phyloP scores from a whole-genome alignment of 2,888 invertebrate species.

The Caenorhabditis angaria region DNA sequence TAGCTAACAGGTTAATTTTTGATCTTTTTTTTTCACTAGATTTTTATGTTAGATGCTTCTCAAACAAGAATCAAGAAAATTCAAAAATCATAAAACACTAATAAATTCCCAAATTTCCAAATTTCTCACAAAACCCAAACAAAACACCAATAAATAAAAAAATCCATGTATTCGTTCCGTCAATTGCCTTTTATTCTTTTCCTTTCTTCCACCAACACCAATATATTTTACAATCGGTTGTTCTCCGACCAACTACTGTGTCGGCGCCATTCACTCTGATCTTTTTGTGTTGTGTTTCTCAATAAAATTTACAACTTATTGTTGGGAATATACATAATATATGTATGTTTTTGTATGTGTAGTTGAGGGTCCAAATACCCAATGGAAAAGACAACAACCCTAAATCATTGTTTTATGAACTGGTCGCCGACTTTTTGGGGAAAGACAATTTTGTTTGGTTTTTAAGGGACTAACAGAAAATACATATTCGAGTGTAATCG shows the following conservation, averaged over 20 bases:
- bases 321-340: neutral
- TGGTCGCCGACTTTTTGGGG: neutral
- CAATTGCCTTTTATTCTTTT: slow-evolving; percentile 4
- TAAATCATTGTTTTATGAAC: neutral
- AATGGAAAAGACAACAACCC: neutral
- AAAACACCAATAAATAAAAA: slow-evolving; percentile 1
- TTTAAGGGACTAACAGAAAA: too few species aligned
- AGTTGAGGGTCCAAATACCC: neutral
- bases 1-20: too few species aligned
- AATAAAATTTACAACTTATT: slow-evolving; percentile 4
- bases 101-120: too few species aligned
- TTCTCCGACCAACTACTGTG: neutral
- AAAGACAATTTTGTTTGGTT: too few species aligned
- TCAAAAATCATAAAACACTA: neutral
- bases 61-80: neutral
- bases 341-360: too few species aligned
- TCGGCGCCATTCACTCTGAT: neutral
- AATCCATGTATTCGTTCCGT: neutral
- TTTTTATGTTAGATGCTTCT: too few species aligned
- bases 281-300: neutral
- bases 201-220: neutral
- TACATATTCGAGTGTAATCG: too few species aligned
- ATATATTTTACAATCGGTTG: neutral
- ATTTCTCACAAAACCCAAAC: too few species aligned
- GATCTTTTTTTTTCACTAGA: too few species aligned